phyloP scores from a whole-genome alignment of 2,113 vertebrate genomes.

The Zonotrichia leucophrys region DNA sequence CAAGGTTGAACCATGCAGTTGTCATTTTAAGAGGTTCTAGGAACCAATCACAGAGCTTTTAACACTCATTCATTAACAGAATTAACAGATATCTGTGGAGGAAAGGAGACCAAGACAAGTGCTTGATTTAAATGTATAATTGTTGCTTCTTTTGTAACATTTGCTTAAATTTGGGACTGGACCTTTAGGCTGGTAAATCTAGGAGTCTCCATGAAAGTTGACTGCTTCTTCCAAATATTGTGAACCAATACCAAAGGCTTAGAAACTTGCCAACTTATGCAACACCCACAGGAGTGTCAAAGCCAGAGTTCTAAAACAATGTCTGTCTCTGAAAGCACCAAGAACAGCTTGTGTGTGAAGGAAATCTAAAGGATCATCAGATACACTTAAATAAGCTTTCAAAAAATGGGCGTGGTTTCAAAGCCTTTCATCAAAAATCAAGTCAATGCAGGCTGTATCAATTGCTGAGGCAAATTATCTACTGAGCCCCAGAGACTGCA shows the following conservation, averaged over 20 bases:
- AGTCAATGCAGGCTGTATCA: background rate
- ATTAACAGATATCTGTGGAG: fast-evolving
- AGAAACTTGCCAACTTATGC: background rate
- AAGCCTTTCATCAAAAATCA: background rate
- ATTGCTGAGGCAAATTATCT: background rate
- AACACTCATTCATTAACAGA: background rate
- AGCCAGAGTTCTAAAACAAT: background rate
- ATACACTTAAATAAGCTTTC: background rate
- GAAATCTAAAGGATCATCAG: background rate
- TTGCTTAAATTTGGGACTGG: background rate
- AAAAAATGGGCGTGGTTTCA: background rate
- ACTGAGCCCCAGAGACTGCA: background rate
- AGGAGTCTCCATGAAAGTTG: background rate
- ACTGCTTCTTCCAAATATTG: background rate
- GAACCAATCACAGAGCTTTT: background rate
- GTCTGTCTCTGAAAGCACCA: background rate
- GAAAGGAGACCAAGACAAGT: background rate
- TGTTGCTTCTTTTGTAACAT: background rate
- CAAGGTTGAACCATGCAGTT: background rate
- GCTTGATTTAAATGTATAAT: background rate
- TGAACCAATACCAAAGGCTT: background rate
- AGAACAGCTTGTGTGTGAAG: background rate
- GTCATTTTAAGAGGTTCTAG: background rate
- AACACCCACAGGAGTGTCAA: background rate
- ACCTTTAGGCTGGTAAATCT: background rate